These are phyloP conservation scores for Anneissia japonica DNA, from an alignment of 35 echinoderm and acorn worm species.

Conservation along the genomic window DNA sequence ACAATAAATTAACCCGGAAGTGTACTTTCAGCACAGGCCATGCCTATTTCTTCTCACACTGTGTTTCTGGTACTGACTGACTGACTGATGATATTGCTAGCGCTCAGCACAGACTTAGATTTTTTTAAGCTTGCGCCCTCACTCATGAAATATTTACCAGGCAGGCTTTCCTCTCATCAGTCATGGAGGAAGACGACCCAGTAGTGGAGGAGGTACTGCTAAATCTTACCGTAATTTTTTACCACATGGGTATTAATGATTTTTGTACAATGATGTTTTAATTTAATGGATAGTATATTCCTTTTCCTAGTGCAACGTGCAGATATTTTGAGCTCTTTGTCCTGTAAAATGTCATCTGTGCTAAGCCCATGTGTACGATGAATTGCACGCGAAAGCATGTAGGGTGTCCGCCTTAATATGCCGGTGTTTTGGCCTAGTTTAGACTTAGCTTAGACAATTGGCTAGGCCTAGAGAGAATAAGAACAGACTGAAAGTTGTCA, in stretches of 20 bases:
- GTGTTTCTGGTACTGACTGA: not conserved
- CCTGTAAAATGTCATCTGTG: not conserved
- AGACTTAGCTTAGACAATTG: not conserved
- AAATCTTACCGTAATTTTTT: not conserved
- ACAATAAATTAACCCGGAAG: not conserved
- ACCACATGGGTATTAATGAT: not conserved
- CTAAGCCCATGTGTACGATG: not conserved
- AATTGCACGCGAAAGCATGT: not conserved
- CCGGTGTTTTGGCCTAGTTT: not conserved
- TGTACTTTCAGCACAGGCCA: not conserved
- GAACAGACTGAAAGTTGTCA: too few relatives aligned
- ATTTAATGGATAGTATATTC: not conserved
- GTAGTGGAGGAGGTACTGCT: not conserved
- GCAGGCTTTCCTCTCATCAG: not conserved
- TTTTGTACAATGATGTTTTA: not conserved
- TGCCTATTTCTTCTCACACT: not conserved
- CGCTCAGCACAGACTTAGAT: too few relatives aligned
- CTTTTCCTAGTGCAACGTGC: not conserved
- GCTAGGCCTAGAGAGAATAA: too few relatives aligned
- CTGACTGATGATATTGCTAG: not conserved
- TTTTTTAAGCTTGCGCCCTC: not conserved
- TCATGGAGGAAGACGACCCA: not conserved
- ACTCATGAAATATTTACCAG: not conserved
- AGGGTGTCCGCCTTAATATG: not conserved
- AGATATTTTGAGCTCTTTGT: not conserved